Evolutionary conservation across 2,888 invertebrate genomes (phyloP), one percentile per base, ranked within the genome.

Genomic region (Acanthosepion pharaonis): DNA sequence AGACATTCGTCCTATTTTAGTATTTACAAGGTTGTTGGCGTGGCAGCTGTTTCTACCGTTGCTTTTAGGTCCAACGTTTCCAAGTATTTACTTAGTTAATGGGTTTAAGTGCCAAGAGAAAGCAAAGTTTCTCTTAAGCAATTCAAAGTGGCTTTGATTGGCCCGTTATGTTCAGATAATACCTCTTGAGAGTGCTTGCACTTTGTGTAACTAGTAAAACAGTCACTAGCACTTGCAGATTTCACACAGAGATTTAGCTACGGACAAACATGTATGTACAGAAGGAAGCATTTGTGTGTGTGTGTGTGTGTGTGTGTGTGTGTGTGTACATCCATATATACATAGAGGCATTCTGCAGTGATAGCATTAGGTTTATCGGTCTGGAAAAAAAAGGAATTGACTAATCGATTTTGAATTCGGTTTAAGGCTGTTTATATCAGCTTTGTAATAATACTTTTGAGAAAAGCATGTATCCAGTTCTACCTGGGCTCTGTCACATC

Each of bases 61-160:
- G 78, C 15, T 78, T 15, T n/a, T n/a, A n/a, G 78, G 78, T 78
- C 78, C 78, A 78, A n/a, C 18, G 33, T 2, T 78, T n/a, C 15
- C 78, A n/a, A 78, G 78, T 78, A 33, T 78, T 78, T 78, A n/a
- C 78, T 33, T 78, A 78, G 78, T 78, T 78, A 78, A 78, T 78
- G 78, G 78, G 9, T 78, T 78, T 78, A 78, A 78, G 78, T 78
- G 78, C n/a, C 9, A 78, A 78, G n/a, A 78, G 78, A n/a, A 78
- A 78, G 78, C 78, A 11, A 78, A 78, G 78, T 78, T 78, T 78
- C 78, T 78, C 78, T 78, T 33, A 15, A 78, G 78, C 78, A 78
- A 78, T n/a, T n/a, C 78, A 78, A 78, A 78, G 78, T 78, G n/a
- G 78, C 78, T 78, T 78, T 78, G n/a, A 78, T 78, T 78, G 78